Evolutionary conservation across 2,113 vertebrate genomes (phyloP), one percentile per base, ranked within the genome.

Genomic region (Oreotragus oreotragus): DNA sequence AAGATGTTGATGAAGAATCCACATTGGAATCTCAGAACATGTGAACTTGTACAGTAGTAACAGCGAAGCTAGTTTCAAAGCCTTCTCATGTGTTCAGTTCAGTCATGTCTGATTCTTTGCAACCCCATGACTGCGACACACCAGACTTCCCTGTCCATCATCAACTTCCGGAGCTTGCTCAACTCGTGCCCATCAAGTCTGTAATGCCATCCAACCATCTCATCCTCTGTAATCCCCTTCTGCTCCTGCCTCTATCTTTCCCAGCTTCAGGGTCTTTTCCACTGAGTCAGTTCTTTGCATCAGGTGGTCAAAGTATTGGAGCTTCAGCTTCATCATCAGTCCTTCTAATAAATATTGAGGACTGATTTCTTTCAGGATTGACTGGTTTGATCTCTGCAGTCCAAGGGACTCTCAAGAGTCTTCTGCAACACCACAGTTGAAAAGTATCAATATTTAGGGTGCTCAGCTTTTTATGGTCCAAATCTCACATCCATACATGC

Each of bases 1-100:
- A 70, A 91, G 21, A 7, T 92, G 60, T 70, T 96, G 91, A 7
- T 92, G 55, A 97, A 57, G 33, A 96, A 84, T 89, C 30, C 62
- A 83, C 30, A 0, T 11, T 64, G 5, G 53, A 94, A 17, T 94
- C 25, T 94, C n/a, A 95, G 88, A 98, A 79, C 2, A 23, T 39
- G 80, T 55, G 5, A 55, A 12, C 1, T 87, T 91, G 25, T 85
- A 93, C 39, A 30, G 9, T 2, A 94, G 8, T 47, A 76, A 43
- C n/a, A 77, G 0, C 17, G 19, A 8, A 55, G 7, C 30, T 39
- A 64, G 57, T 91, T 97, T 70, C 23, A 66, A 90, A 85, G 0
- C 15, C 39, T 92, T 51, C 14, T 14, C 2, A 28, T 36, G 25
- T 1, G 47, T 70, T 70, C 19, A 70, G n/a, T 70, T 39, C 66